Conservation (phyloP, 2,113 vertebrate genomes). For the Alethe castanea region DNA sequence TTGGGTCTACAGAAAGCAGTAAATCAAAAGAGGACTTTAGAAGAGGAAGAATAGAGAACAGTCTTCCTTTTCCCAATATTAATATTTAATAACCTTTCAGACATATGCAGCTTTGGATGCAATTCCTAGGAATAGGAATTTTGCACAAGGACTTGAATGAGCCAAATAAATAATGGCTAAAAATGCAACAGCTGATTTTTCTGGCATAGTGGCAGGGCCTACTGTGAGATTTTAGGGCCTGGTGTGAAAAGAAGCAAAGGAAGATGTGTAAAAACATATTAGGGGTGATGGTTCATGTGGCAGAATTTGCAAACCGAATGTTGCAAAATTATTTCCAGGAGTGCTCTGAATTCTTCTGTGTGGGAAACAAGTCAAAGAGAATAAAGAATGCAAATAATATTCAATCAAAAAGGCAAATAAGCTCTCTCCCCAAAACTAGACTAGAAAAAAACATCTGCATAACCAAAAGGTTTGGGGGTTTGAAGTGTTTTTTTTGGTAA, state of each 20-base stretch:
- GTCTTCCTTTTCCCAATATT: not conserved
- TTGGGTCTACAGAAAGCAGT: constrained; percentile 9
- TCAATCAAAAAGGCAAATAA: not conserved
- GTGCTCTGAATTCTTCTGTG: not conserved
- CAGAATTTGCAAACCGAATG: not conserved
- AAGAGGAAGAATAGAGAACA: not conserved
- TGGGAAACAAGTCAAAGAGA: not conserved
- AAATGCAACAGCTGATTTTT: not conserved
- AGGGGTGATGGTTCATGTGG: not conserved
- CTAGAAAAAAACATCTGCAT: not conserved
- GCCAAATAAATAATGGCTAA: not conserved
- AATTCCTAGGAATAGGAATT: not conserved
- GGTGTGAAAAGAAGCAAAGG: not conserved
- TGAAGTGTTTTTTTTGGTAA: not conserved
- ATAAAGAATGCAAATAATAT: not conserved
- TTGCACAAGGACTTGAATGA: not conserved
- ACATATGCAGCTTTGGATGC: not conserved
- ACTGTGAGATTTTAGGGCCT: not conserved
- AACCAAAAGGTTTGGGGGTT: not conserved
- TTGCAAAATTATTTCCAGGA: not conserved
- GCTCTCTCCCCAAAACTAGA: not conserved
- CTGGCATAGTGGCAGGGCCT: not conserved
- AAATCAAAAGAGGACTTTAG: constrained; percentile 33
- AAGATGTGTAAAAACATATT: not conserved
- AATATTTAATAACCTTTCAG: not conserved